A percentile compares a stretch with the other conserved stretches of the same genome.
Conservation (phyloP, 2,888 invertebrate genomes). For the Ceriagrion tenellum region DNA sequence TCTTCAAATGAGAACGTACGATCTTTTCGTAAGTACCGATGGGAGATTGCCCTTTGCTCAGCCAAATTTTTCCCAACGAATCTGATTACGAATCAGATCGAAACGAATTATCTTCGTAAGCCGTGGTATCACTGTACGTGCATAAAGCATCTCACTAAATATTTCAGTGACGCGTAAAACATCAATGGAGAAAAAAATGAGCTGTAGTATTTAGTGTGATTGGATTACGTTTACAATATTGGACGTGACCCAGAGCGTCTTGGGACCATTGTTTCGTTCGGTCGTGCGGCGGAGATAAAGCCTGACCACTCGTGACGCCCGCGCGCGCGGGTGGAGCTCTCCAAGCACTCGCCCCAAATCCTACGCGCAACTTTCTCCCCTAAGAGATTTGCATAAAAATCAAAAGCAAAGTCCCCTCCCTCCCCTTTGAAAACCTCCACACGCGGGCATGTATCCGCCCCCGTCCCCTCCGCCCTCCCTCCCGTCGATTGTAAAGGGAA, state of each 20-base stretch:
- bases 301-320: not conserved
- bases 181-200: too few relatives aligned
- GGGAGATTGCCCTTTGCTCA: too few relatives aligned
- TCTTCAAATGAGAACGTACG: too few relatives aligned
- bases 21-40: too few relatives aligned
- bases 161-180: too few relatives aligned
- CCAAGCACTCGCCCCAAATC: not conserved
- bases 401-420: not conserved
- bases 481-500: not conserved
- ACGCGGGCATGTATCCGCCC: not conserved
- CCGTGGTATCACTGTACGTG: too few relatives aligned
- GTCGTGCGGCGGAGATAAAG: not conserved
- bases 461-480: not conserved
- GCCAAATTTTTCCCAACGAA: too few relatives aligned
- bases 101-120: too few relatives aligned
- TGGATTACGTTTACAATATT: not conserved
- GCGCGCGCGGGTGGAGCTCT: not conserved
- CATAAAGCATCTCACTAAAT: too few relatives aligned
- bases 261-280: not conserved
- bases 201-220: too few relatives aligned
- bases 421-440: not conserved
- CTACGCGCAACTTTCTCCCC: not conserved
- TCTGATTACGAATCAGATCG: too few relatives aligned
- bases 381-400: slow-evolving; percentile 4
- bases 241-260: not conserved